Conservation (phyloP, 2,113 vertebrate genomes). For the Ochotona princeps region DNA sequence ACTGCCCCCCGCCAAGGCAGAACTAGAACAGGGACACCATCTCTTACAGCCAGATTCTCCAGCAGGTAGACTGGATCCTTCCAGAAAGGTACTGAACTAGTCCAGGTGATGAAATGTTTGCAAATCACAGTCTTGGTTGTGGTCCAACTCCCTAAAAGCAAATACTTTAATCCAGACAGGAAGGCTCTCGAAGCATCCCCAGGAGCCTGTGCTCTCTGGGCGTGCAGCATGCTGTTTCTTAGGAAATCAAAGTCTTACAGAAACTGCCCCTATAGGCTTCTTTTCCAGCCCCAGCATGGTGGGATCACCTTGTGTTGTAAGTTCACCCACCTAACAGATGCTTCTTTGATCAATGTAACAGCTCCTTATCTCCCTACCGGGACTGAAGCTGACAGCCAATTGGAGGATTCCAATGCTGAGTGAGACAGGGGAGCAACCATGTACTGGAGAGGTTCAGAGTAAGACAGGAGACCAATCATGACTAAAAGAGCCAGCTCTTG, state of each 20-base stretch:
- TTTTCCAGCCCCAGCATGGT: not conserved
- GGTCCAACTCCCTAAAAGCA: not conserved
- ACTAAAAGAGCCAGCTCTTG: not conserved
- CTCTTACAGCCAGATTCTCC: not conserved
- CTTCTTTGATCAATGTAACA: not conserved
- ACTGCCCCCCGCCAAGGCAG: not conserved
- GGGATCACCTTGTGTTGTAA: not conserved
- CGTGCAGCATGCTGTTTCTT: constrained; percentile 11
- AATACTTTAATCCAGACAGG: not conserved
- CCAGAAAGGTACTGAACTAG: not conserved
- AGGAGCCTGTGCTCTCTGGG: not conserved
- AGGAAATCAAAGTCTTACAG: not conserved
- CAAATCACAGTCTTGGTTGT: not conserved
- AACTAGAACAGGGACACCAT: not conserved
- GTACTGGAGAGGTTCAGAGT: not conserved
- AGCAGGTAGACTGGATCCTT: not conserved
- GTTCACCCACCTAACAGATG: not conserved
- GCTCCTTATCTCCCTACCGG: too few species aligned
- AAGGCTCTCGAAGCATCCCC: not conserved
- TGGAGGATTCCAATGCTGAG: not conserved
- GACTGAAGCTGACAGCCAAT: not conserved
- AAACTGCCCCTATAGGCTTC: not conserved
- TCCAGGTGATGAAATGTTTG: not conserved
- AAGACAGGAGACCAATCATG: not conserved
- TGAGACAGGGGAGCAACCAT: not conserved